Evolutionary conservation across 2,797 vertebrate species (phyloP).

Genomic region (Chaunax sp.): DNA sequence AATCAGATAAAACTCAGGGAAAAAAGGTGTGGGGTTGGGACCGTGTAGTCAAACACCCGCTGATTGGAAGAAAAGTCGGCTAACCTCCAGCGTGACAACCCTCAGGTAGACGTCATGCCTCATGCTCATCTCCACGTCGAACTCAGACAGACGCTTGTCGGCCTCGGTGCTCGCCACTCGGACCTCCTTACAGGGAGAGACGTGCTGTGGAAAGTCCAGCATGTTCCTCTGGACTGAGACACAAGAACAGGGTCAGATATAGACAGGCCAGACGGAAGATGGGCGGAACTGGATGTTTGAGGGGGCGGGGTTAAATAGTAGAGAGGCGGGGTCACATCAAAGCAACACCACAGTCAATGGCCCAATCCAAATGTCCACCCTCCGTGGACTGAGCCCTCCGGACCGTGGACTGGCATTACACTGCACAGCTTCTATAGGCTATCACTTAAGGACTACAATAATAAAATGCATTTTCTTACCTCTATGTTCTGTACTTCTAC

Average conservation of each 20-base stretch:
- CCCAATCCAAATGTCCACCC: no score
- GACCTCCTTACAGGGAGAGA: constrained; percentile 89
- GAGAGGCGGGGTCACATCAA: not conserved
- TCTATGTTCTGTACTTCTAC: no score
- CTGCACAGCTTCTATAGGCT: no score
- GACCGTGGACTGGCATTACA: no score
- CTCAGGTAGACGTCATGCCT: constrained; percentile 94
- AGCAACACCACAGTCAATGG: not conserved
- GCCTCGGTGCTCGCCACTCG: constrained; percentile 92
- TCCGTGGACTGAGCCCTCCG: no score
- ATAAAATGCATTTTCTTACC: no score
- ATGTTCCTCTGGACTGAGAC: constrained; percentile 90
- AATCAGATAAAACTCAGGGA: no score
- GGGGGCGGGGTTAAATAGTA: not conserved
- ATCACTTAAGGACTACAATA: no score
- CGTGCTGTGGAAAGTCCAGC: constrained; percentile 96
- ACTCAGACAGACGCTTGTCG: constrained; percentile 94
- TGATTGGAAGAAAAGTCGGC: not conserved
- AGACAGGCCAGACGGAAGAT: no score
- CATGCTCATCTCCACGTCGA: constrained; percentile 99
- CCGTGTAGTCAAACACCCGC: no score
- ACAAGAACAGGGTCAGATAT: not conserved
- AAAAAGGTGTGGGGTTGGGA: no score
- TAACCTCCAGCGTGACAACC: constrained; percentile 93
- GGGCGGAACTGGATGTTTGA: not conserved